Evolutionary conservation across 1,140 invertebrate species (phyloP), one percentile per base, ranked within the genome.

Genomic region (Drosophila burlai): DNA sequence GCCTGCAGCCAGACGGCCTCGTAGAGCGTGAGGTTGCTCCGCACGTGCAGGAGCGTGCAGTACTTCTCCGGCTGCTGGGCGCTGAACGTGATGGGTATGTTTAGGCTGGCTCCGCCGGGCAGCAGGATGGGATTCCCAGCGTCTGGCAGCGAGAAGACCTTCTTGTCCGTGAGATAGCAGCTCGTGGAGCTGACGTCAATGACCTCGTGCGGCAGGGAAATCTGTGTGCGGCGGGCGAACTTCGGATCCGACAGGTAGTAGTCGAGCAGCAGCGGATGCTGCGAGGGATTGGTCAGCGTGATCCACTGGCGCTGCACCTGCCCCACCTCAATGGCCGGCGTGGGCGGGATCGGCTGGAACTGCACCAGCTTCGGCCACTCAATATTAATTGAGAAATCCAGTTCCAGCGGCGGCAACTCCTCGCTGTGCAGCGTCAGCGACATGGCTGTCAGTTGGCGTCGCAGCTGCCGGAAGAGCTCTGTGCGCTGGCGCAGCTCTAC

Each of bases 21-120:
- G 78, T 99, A 93, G 50, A 98, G 96, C 1, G 98, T 99, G 77
- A 99, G 94, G 93, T 99, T 99, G 93, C 99, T 99, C 82, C 98
- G 80, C 29, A 94, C 91, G 36, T 94, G 93, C 15, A 94, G 55
- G 16, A 94, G 77, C 1, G 93, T 93, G 45, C 93, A 93, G 82
- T 93, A 93, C 13, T 78, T 80, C 10, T 89, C 89, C 1, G 93
- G 62, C 43, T 89, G 78, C 40, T 91, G 74, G 16, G 93, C 91
- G 5, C 72, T 76, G 21, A 94, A 93, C n/a, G 80, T 81, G 73
- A 94, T 94, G 40, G 87, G 91, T 29, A 94, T 85, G 3, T 90
- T 93, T 24, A 91, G 90, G 5, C 93, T 93, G 77, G 80, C 60
- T 0, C 83, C 64, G 2, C 80, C 72, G n/a, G 76, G 83, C 40